Evolutionary conservation across 2,888 invertebrate genomes (phyloP).

Genomic region (Tetramorium bicarinatum): DNA sequence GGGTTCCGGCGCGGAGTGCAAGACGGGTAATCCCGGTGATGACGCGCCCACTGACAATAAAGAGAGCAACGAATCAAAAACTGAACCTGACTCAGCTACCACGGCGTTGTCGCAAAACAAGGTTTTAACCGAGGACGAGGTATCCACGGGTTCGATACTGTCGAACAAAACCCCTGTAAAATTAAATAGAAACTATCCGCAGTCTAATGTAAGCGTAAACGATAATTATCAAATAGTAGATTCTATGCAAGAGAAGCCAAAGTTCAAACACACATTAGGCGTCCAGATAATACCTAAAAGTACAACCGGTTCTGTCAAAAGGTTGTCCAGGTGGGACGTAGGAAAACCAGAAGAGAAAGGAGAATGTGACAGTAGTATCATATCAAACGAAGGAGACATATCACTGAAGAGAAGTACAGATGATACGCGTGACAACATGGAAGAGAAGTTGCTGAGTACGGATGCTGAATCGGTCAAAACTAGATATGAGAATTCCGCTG

Average conservation of each 20-base stretch:
- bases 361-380: constrained; percentile 80
- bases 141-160: constrained; percentile 74
- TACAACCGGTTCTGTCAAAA: constrained; percentile 77
- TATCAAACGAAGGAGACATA: constrained; percentile 82
- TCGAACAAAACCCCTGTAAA: constrained; percentile 74
- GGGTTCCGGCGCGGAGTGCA: constrained; percentile 91
- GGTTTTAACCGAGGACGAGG: constrained; percentile 75
- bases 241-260: constrained; percentile 77
- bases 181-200: constrained; percentile 74
- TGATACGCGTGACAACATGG: constrained; percentile 52
- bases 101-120: constrained; percentile 71
- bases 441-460: constrained; percentile 45
- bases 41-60: constrained; percentile 79
- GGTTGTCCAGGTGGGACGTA: constrained; percentile 87
- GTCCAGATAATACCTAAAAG: constrained; percentile 83
- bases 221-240: constrained; percentile 68
- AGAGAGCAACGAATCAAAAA: constrained; percentile 82
- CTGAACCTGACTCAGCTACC: constrained; percentile 76
- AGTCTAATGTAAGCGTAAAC: constrained; percentile 66
- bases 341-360: constrained; percentile 82
- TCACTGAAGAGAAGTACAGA: constrained; percentile 74
- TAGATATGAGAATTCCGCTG: constrained; percentile 69
- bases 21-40: constrained; percentile 90
- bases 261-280: constrained; percentile 84
- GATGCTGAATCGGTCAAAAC: constrained; percentile 52